These are phyloP conservation scores for Panzeria rudis DNA, from an alignment of 2,888 invertebrate species.

Conservation along the genomic window DNA sequence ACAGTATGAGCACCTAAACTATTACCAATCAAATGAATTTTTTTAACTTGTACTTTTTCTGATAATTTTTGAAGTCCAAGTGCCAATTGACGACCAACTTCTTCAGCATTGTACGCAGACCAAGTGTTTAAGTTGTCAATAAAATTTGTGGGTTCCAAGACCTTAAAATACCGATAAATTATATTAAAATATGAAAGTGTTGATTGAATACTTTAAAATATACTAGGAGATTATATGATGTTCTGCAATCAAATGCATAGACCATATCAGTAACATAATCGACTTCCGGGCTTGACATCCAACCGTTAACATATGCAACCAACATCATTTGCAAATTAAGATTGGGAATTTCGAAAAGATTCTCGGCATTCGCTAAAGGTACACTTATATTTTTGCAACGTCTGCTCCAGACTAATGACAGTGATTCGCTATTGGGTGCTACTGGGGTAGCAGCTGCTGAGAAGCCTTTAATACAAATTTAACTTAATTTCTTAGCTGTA, in stretches of 20 bases:
- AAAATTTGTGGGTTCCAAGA: constrained; percentile 73
- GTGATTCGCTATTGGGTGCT: constrained; percentile 73
- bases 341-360: constrained; percentile 72
- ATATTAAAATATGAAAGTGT: constrained; percentile 34
- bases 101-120: constrained; percentile 81
- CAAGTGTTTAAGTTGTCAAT: constrained; percentile 81
- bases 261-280: constrained; percentile 67
- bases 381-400: constrained; percentile 72
- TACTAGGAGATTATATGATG: constrained; percentile 76
- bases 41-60: constrained; percentile 72
- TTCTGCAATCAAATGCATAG: constrained; percentile 78
- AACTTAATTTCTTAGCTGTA: not conserved
- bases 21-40: constrained; percentile 67
- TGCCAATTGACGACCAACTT: constrained; percentile 76
- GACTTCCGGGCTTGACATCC: constrained; percentile 74
- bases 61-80: constrained; percentile 74
- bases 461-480: constrained; percentile 60
- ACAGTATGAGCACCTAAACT: constrained; percentile 81
- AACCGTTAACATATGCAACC: constrained; percentile 79
- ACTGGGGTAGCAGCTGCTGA: constrained; percentile 48
- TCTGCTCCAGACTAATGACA: constrained; percentile 74
- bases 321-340: constrained; percentile 76
- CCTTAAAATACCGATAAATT: not conserved
- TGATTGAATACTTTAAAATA: constrained; percentile 79
- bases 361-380: constrained; percentile 72